Base-by-base conservation (phyloP, 2,113 vertebrate species). In the Oncorhynchus clarkii region DNA sequence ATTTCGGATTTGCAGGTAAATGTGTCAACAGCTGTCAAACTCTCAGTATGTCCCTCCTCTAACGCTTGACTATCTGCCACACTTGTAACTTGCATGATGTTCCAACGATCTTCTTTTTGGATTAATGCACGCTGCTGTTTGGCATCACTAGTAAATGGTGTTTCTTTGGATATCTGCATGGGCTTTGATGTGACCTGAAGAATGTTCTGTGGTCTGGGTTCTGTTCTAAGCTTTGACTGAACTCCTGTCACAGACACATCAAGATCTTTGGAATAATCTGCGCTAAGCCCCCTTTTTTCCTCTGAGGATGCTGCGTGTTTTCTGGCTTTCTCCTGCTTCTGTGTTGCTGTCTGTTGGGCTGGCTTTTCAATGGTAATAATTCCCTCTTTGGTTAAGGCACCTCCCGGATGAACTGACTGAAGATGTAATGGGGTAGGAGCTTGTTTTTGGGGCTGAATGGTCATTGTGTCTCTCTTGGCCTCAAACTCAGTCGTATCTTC, bases 21-120 rank as follows among this genome's bases (percentile, higher is more conserved):
- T 62, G 76, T 66, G 12, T 94, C 88, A 75, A 93, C 85, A 4
- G 64, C 84, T 14, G 88, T 76, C 51, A 96, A 79, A 76, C 74
- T 78, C 39, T 95, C 89, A 4, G 88, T 72, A 1, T 91, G 90
- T 0, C 90, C 93, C 76, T 94, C 92, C 57, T 89, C 86, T 70
- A 96, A 75, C n/a, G 83, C 69, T 65, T 16, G 86, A 79, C 70
- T 93, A 76, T 96, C 93, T 68, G 87, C 80, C 71, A 93, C 88
- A 54, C 80, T 88, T 29, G 92, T 84, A 70, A 93, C 81, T 11
- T 94, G 92, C 75, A 95, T 80, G 73, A 93, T 81, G 2, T 87
- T 89, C 87, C 93, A 93, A 67, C 83, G 84, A 69, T 90, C 92
- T 76, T 96, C 95, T 80, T 93, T 95, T 79, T 94, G 94, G 71